Evolutionary conservation across 2,113 vertebrate species (phyloP), one percentile per base, ranked within the genome.

Genomic region (Daphoenositta chrysoptera): DNA sequence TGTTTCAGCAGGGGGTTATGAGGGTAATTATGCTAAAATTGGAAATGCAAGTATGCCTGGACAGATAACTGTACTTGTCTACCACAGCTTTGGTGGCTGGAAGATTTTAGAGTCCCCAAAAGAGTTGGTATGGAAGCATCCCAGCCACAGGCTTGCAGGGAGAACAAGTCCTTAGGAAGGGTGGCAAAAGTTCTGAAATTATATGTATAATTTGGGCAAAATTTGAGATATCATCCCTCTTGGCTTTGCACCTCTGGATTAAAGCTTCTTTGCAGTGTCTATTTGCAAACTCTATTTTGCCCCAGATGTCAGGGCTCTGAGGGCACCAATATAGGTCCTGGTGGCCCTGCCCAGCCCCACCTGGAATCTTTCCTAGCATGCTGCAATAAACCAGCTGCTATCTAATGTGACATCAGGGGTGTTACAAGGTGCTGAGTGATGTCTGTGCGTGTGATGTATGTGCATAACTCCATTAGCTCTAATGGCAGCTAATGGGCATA

Each of bases 401-500:
- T 12, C 27, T 47, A 3, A 11, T 13, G 61, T 85, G 77, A 16
- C 54, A 37, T 17, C 53, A 24, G 31, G 61, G 66, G 13, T 35
- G 35, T 76, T 91, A 40, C 69, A 31, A n/a, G 87, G 89, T 58
- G 57, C 71, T 80, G 64, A 61, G 53, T n/a, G 77, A 64, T 91
- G 87, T 15, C 47, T 45, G 30, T n/a, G 71, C 68, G 30, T 56
- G 50, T 86, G 94, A 95, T 92, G 72, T 51, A 60, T 87, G 87
- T 87, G 73, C 48, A 16, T 7, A 95, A 65, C 78, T 94, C 84
- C 93, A 96, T 94, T 95, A 94, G 60, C 64, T 56, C 88, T 97
- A 95, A 97, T 88, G 88, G 85, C 63, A 90, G 71, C 78, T 96
- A 96, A 96, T 88, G 92, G 75, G 24, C 78, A 81, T 31, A 75